phyloP scores from a whole-genome alignment of 2,888 invertebrate species.

The Dorcus parallelipipedus region DNA sequence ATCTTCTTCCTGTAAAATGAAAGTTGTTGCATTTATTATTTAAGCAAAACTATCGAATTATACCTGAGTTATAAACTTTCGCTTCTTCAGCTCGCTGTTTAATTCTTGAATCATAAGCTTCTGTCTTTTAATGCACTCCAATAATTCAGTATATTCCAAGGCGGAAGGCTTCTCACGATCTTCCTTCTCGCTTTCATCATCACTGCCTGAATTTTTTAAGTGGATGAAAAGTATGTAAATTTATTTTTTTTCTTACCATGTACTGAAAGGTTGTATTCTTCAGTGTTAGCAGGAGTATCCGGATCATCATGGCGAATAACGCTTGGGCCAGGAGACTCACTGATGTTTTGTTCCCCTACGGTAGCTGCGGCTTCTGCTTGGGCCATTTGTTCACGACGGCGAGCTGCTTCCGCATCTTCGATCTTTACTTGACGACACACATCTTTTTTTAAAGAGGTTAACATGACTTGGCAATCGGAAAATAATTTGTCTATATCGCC shows the following conservation, averaged over 20 bases:
- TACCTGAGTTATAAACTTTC: slow-evolving; percentile 12
- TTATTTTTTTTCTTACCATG: slow-evolving; percentile 5
- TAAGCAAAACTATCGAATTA: not conserved
- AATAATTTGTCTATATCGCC: slow-evolving; percentile 9
- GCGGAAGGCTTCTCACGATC: not conserved
- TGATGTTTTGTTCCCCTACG: not conserved
- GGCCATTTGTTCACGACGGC: not conserved
- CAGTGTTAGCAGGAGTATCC: not conserved
- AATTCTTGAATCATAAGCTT: slow-evolving; percentile 13
- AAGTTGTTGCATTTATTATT: not conserved
- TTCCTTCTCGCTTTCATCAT: slow-evolving; percentile 3
- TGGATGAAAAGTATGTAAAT: not conserved
- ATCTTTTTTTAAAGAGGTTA: not conserved
- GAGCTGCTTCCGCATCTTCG: no score
- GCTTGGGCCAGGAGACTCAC: not conserved
- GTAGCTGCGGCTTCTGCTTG: not conserved
- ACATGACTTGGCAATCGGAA: not conserved
- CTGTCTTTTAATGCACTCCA: slow-evolving; percentile 7
- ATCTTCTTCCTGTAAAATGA: no score
- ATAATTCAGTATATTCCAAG: slow-evolving; percentile 8
- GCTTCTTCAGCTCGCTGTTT: slow-evolving; percentile 12
- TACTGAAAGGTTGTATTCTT: slow-evolving; percentile 13
- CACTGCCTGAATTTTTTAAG: slow-evolving; percentile 5
- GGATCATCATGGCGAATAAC: slow-evolving; percentile 4
- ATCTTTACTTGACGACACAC: no score